phyloP scores from a whole-genome alignment of 2,797 vertebrate species.

The Enteromius argenteus region DNA sequence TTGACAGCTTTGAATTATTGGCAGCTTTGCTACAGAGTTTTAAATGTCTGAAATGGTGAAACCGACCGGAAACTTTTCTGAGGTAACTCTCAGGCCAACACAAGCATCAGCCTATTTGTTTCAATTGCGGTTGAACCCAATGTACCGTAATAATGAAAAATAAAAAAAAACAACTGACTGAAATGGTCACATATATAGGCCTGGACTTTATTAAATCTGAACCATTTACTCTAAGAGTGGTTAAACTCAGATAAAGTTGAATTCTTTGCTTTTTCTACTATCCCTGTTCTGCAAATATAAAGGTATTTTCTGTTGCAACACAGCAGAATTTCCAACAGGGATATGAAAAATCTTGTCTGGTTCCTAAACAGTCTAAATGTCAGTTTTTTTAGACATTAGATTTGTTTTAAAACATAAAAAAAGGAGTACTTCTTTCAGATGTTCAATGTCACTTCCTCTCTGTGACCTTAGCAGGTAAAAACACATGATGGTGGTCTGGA shows the following conservation, averaged over 20 bases:
- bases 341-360: not conserved
- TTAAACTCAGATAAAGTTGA: conserved; percentile 16
- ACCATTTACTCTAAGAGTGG: conserved; percentile 11
- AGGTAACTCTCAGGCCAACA: not conserved
- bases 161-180: not conserved
- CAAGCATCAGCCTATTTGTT: conserved; percentile 7
- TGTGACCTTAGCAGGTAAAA: conserved; percentile 30
- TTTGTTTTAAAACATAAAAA: not conserved
- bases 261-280: not conserved
- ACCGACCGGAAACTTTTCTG: not conserved
- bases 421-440: conserved; percentile 43
- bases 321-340: not conserved
- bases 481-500: conserved; percentile 19
- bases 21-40: conserved; percentile 12
- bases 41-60: conserved; percentile 9
- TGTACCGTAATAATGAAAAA: not conserved
- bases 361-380: not conserved
- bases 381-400: not conserved
- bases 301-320: not conserved
- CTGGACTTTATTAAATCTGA: not conserved
- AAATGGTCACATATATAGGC: not conserved
- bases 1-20: conserved; percentile 18
- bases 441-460: conserved; percentile 39
- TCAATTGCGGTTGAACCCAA: conserved; percentile 15
- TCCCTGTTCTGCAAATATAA: not conserved